Evolutionary conservation across 2,888 invertebrate genomes (phyloP).

Genomic region (Eupithecia abbreviata): DNA sequence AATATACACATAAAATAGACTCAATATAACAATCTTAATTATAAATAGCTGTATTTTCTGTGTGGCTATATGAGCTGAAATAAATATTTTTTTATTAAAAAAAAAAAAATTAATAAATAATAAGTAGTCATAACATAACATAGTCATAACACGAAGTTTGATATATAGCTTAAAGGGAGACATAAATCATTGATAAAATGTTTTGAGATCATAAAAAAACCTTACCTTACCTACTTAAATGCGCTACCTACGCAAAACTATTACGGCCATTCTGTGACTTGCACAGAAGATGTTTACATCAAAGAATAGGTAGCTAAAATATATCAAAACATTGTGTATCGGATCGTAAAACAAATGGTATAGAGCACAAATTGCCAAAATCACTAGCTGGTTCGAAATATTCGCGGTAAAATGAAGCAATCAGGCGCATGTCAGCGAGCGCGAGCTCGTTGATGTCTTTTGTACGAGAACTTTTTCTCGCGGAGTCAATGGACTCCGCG

Average conservation of each 20-base stretch:
- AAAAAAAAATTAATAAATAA: no score
- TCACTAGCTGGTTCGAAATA: background rate
- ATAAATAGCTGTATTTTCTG: no score
- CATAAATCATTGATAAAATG: background rate
- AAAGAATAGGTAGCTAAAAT: background rate
- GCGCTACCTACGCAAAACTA: background rate
- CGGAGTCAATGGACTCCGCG: constrained; percentile 45
- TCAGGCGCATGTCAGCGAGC: constrained; percentile 49
- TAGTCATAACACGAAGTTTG: no score
- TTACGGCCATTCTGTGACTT: background rate
- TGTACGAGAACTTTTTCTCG: constrained; percentile 57
- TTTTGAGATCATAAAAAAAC: background rate
- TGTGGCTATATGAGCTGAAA: no score
- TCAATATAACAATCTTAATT: no score
- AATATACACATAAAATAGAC: no score
- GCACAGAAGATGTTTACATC: background rate
- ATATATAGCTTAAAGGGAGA: no score
- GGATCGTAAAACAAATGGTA: background rate
- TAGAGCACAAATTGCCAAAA: background rate
- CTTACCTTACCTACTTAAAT: background rate
- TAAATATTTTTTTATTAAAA: no score
- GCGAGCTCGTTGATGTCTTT: constrained; percentile 79
- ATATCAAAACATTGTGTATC: background rate
- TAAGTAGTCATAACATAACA: no score
- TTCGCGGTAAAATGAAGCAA: constrained; percentile 18